Evolutionary conservation across 2,797 vertebrate genomes (phyloP).

Genomic region (Oryzias sinensis): DNA sequence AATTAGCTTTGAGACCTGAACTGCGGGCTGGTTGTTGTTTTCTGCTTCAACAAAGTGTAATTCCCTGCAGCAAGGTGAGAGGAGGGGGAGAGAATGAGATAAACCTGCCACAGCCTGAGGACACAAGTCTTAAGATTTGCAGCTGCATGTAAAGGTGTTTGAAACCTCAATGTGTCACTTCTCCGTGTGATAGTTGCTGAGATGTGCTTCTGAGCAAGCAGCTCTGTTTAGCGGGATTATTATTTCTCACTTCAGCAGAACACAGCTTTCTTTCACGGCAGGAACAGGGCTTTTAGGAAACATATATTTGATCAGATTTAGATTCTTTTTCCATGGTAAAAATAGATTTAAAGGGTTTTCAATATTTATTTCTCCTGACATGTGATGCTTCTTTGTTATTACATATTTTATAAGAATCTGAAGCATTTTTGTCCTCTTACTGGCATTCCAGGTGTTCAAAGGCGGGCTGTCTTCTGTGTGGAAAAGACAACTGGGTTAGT

Average conservation of each 20-base stretch:
- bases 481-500: constrained; percentile 84
- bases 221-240: background rate
- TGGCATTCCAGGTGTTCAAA: constrained; percentile 83
- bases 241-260: background rate
- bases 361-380: too few relatives aligned
- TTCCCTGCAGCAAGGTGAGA: constrained; percentile 8
- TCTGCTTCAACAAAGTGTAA: constrained; percentile 21
- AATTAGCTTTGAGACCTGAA: constrained; percentile 23
- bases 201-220: background rate
- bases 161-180: constrained; percentile 5
- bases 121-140: constrained; percentile 1
- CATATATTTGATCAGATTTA: too few relatives aligned
- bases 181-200: background rate
- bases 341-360: too few relatives aligned
- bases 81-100: constrained; percentile 18
- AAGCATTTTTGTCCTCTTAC: constrained; percentile 6
- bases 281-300: too few relatives aligned
- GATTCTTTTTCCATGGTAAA: too few relatives aligned
- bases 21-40: constrained; percentile 18
- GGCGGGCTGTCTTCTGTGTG: constrained; percentile 85
- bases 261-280: too few relatives aligned
- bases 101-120: constrained; percentile 18
- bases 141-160: constrained; percentile 14
- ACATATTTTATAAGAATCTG: background rate
- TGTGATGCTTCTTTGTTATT: background rate